Evolutionary conservation across 2,113 vertebrate genomes (phyloP), one percentile per base, ranked within the genome.

Genomic region (Tretioscincus oriximinensis): DNA sequence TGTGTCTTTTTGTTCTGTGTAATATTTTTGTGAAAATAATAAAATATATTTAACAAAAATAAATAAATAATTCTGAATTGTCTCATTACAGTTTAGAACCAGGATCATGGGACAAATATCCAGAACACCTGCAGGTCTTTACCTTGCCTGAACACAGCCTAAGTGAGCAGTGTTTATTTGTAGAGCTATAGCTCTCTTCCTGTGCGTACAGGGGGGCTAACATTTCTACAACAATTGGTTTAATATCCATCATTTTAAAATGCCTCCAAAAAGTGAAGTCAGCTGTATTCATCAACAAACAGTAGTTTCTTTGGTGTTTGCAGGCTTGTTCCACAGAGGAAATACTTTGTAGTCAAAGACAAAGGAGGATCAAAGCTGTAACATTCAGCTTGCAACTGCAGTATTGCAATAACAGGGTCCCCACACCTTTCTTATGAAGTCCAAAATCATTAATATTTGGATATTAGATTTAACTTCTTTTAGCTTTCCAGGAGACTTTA

Each of bases 321-420:
- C 35, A 81, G 72, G 54, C 88, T 76, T 74, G 35, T 0, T 1
- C 73, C 29, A 51, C 73, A 29, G 47, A 84, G 76, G 80, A 84
- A 90, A 85, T 86, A 77, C 76, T 78, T 87, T 45, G 66, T 89
- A 73, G 83, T 76, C 80, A 80, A 73, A 88, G 74, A 47, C 84
- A 64, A 81, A 18, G 86, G 86, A 89, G 6, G 29, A 85, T 83
- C 86, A 88, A 89, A 89, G 49, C 81, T 89, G 86, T 86, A 87
- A 89, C 84, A 70, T 83, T 91, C 77, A 47, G 35, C 81, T 89
- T 89, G 80, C 83, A 69, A 87, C 83, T 73, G 85, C 87, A 68
- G 73, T 84, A 60, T 81, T 87, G 74, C 58, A 0, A 0, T 77
- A 49, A 16, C 14, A 64, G 18, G 78, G 54, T 58, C 18, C 35